Conservation (phyloP, 2,888 invertebrate genomes). For the Mylabris sibirica region DNA sequence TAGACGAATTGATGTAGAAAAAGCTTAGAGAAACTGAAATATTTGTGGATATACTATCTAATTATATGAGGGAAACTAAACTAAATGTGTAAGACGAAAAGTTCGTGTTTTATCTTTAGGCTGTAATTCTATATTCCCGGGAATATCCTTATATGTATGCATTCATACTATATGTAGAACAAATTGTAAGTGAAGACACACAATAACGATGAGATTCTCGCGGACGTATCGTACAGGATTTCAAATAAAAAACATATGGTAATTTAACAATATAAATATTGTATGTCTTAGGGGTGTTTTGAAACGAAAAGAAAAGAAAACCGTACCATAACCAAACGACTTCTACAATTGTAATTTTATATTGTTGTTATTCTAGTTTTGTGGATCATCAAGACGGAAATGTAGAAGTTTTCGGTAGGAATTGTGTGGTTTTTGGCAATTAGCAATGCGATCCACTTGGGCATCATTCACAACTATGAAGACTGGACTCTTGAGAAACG, state of each 20-base stretch:
- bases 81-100: background rate
- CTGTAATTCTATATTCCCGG: conserved; percentile 31
- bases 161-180: conserved; percentile 23
- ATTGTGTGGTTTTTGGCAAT: conserved; percentile 48
- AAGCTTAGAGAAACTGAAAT: background rate
- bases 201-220: conserved; percentile 40
- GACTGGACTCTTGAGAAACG: conserved; percentile 48
- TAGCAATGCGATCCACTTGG: conserved; percentile 53
- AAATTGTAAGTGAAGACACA: conserved; percentile 40
- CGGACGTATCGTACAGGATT: conserved; percentile 41
- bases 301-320: no score
- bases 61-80: background rate
- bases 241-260: conserved; percentile 40
- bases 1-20: background rate
- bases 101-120: conserved; percentile 1
- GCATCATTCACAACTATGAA: conserved; percentile 48
- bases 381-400: background rate
- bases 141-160: conserved; percentile 31
- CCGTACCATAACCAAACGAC: conserved; percentile 17
- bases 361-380: conserved; percentile 36
- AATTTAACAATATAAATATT: background rate
- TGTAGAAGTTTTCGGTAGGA: background rate
- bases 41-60: background rate
- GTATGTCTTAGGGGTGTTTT: background rate
- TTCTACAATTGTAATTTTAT: conserved; percentile 38